Evolutionary conservation across 2,113 vertebrate genomes (phyloP).

Genomic region (Bos javanicus): DNA sequence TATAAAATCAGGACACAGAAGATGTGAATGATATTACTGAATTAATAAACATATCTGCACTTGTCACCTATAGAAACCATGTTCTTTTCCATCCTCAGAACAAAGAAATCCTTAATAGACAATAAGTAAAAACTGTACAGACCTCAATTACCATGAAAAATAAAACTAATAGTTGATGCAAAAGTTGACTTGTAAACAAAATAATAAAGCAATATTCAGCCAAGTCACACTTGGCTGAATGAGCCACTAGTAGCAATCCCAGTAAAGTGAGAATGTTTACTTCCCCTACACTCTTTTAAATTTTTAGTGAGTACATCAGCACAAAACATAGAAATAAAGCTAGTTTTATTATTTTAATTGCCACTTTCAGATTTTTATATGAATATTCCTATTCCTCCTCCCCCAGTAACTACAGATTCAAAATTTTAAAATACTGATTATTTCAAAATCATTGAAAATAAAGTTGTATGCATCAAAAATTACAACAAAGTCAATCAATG

Average conservation of each 20-base stretch:
- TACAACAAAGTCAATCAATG: neutral
- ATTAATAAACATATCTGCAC: neutral
- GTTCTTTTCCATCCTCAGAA: neutral
- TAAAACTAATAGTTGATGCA: neutral
- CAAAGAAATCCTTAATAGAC: constrained; percentile 3
- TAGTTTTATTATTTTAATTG: neutral
- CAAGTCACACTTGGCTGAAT: neutral
- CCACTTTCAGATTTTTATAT: neutral
- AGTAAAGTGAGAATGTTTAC: neutral
- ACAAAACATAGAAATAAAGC: neutral
- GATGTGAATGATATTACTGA: neutral
- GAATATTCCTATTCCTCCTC: neutral
- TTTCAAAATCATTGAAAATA: neutral
- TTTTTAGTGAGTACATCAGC: neutral
- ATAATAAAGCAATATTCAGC: neutral
- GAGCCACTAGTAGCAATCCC: neutral
- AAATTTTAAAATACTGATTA: neutral
- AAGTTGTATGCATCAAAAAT: neutral
- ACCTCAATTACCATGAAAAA: neutral
- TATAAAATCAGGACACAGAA: neutral
- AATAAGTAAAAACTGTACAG: neutral
- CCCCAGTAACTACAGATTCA: neutral
- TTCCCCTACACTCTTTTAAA: neutral
- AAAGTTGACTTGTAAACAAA: neutral
- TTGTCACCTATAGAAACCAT: neutral